Conservation (phyloP, 1,140 invertebrate species). For the Drosophila saltans region DNA sequence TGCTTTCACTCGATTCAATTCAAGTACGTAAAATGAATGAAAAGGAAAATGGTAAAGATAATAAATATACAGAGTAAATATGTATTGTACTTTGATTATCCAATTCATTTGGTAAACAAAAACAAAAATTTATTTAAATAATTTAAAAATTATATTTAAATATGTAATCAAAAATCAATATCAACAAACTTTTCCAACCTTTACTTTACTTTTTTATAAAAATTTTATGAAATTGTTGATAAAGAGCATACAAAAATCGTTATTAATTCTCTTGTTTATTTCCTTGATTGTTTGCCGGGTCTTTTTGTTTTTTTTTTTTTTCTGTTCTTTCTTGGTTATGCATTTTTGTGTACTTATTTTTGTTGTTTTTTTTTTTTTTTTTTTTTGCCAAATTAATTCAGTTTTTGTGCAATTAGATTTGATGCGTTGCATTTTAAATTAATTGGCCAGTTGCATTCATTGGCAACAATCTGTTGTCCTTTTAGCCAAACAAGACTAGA, state of each 20-base stretch:
- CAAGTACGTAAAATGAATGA: background rate
- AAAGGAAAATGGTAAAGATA: background rate
- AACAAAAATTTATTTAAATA: no score
- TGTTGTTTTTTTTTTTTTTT: slow-evolving; percentile 24
- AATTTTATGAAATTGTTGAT: background rate
- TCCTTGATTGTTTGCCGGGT: slow-evolving; percentile 15
- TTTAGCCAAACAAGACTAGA: background rate
- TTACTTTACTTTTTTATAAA: no score
- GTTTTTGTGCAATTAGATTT: slow-evolving; percentile 62
- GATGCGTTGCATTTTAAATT: slow-evolving; percentile 61
- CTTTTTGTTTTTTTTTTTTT: slow-evolving; percentile 21
- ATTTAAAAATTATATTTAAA: no score
- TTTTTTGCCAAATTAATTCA: slow-evolving; percentile 56
- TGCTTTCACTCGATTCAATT: background rate
- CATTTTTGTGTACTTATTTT: no score
- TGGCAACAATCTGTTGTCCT: slow-evolving; percentile 43
- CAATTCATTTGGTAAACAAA: background rate
- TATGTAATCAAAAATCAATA: background rate
- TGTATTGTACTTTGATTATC: background rate
- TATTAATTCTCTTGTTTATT: background rate
- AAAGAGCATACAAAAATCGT: slow-evolving; percentile 8
- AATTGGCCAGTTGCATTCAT: slow-evolving; percentile 53
- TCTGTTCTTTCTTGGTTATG: slow-evolving; percentile 22
- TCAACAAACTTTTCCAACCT: background rate
- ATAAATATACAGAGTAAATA: background rate